Percentiles rank a stretch among this genome's conserved stretches.
Evolutionary conservation across 2,888 invertebrate genomes (phyloP).

Genomic region (Leucophora obtusa): DNA sequence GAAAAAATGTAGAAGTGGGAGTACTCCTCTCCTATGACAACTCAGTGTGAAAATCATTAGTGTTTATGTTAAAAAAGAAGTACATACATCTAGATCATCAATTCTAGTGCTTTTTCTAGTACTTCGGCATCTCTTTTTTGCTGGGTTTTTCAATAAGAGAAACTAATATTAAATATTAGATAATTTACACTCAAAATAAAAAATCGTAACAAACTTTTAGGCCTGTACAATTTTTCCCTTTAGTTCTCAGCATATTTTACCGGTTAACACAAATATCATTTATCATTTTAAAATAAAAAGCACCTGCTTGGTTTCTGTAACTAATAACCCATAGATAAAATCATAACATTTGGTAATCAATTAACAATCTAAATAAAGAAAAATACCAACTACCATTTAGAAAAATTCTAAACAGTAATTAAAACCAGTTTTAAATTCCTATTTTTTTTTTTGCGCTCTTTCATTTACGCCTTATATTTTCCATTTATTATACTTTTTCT

Average conservation of each 20-base stretch:
- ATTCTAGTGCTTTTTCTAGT: no score
- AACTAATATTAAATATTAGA: no score
- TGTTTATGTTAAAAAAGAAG: no score
- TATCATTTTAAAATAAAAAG: neutral
- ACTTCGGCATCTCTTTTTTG: no score
- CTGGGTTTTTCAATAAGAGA: no score
- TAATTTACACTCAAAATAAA: no score
- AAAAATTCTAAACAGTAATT: constrained; percentile 48
- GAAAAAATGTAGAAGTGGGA: no score
- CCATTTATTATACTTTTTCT: constrained; percentile 20
- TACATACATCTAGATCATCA: no score
- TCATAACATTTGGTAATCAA: constrained; percentile 58
- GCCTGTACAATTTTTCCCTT: no score
- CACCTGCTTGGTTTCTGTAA: constrained; percentile 28
- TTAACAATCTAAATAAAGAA: constrained; percentile 41
- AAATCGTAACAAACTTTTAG: no score
- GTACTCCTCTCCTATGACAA: no score
- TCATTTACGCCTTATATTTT: constrained; percentile 13
- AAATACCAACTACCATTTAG: constrained; percentile 1
- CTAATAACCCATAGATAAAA: constrained; percentile 42
- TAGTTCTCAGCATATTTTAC: neutral
- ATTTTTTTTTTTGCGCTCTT: constrained; percentile 4
- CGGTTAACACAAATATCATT: neutral
- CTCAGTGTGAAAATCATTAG: no score
- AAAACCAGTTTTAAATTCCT: constrained; percentile 40